These are phyloP conservation scores for Apodemia zela DNA, from an alignment of 2,888 invertebrate species.

Conservation along the genomic window DNA sequence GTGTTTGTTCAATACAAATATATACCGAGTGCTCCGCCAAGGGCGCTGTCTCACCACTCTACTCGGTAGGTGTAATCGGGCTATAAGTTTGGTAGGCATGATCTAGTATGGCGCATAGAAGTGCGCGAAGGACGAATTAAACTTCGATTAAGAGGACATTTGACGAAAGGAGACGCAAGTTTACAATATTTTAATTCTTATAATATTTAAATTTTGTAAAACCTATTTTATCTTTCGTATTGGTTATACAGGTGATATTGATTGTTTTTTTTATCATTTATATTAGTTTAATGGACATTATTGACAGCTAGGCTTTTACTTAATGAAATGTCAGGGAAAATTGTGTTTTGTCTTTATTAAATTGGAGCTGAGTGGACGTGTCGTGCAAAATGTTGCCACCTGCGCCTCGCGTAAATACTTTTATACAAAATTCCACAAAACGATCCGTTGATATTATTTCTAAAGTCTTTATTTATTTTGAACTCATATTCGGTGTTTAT, in stretches of 20 bases:
- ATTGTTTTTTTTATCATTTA: slow-evolving; percentile 1
- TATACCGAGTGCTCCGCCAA: too few species aligned
- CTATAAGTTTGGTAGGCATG: too few species aligned
- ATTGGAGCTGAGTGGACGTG: slow-evolving; percentile 4
- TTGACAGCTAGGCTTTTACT: slow-evolving; percentile 7
- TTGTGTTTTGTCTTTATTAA: slow-evolving; percentile 1
- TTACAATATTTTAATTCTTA: too few species aligned
- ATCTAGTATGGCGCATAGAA: too few species aligned
- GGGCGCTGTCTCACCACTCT: too few species aligned
- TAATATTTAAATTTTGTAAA: too few species aligned
- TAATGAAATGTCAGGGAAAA: slow-evolving; percentile 3
- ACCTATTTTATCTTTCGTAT: too few species aligned
- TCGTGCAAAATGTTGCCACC: slow-evolving; percentile 23
- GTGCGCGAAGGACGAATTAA: too few species aligned
- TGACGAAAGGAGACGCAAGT: too few species aligned
- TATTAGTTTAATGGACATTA: neutral
- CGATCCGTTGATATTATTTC: slow-evolving; percentile 21
- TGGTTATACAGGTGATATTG: neutral
- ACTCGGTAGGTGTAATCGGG: too few species aligned
- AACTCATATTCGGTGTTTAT: slow-evolving; percentile 29
- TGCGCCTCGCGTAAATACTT: slow-evolving; percentile 23
- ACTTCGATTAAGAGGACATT: too few species aligned
- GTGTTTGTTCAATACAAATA: too few species aligned
- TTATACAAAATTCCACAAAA: slow-evolving; percentile 12
- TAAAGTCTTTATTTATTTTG: slow-evolving; percentile 26